Evolutionary conservation across 2,113 vertebrate genomes (phyloP).

Genomic region (Psophia crepitans): DNA sequence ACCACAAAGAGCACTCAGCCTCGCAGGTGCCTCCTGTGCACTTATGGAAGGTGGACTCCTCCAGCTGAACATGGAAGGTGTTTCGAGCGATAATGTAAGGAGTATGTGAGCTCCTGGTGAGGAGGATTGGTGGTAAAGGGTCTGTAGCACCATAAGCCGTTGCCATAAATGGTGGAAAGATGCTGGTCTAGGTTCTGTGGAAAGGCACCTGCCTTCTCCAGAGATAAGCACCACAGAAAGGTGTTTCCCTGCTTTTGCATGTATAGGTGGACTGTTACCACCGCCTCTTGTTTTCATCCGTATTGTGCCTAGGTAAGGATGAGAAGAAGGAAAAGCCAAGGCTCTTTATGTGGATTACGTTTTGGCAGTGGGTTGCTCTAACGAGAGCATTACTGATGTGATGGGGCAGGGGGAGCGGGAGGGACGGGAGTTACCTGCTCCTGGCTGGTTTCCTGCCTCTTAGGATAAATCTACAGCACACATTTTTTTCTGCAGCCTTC

Average conservation of each 20-base stretch:
- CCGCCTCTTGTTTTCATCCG: neutral
- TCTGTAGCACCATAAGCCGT: neutral
- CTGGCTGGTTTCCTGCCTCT: neutral
- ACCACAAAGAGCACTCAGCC: neutral
- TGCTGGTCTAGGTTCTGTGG: neutral
- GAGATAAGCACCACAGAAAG: rapidly evolving
- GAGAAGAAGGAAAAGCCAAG: neutral
- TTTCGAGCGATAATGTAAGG: rapidly evolving
- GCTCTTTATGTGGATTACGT: rapidly evolving
- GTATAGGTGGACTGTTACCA: rapidly evolving
- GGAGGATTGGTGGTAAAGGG: neutral
- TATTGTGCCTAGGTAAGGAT: neutral
- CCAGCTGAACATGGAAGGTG: rapidly evolving
- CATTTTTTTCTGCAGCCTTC: neutral
- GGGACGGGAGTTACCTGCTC: neutral
- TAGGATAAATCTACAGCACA: neutral
- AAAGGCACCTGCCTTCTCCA: neutral
- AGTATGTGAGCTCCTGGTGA: neutral
- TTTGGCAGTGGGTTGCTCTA: neutral
- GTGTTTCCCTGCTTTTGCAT: neutral
- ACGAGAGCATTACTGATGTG: rapidly evolving
- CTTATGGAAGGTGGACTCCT: neutral
- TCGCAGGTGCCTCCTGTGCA: neutral
- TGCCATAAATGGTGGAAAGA: neutral
- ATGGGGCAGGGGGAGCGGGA: neutral